Evolutionary conservation across 2,797 vertebrate genomes (phyloP), one percentile per base, ranked within the genome.

Genomic region (Phrynocephalus guinanensis): DNA sequence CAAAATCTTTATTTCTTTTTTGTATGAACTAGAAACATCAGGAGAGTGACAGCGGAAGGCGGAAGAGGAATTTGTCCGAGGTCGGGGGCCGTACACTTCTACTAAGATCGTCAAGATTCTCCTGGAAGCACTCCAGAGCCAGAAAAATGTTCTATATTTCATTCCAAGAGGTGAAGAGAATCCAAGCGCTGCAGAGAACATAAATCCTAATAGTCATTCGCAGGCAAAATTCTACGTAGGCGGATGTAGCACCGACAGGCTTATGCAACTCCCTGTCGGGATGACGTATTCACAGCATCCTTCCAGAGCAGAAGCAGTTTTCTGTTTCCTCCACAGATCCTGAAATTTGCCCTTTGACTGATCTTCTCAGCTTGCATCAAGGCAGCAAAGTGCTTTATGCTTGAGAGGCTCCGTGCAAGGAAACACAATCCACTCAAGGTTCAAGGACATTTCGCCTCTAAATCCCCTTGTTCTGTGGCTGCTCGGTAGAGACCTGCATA

Each of bases 161-260:
- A 93, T 87, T 83, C 79, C 11, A 68, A 93, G 84, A 92, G 77
- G 86, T 89, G 89, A 77, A 91, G 88, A 91, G 80, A 44, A 88
- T 93, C 79, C 88, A 90, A 92, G 85, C 63, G 60, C 44, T 87
- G 83, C 88, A 91, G 48, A 86, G 87, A 93, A 84, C 68, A 91
- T 92, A 92, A 94, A 93, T 93, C 89, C 90, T 93, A 52, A 84
- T 93, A 81, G 87, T 93, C 90, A 92, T 91, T 90, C 92, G 91
- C 90, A 93, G 90, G 93, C 94, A 94, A 93, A 91, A 91, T 91
- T 93, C 87, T 89, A 89, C 84, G 93, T 94, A 93, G 93, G 94
- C 38, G 92, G 94, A 95, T 93, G 86, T 94, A 88, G 95, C 91
- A 90, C 84, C 88, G 90, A 91, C 71, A 71, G 4, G 83, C 77